phyloP scores from a whole-genome alignment of 2,888 invertebrate genomes.

The Agonopterix heracliana region DNA sequence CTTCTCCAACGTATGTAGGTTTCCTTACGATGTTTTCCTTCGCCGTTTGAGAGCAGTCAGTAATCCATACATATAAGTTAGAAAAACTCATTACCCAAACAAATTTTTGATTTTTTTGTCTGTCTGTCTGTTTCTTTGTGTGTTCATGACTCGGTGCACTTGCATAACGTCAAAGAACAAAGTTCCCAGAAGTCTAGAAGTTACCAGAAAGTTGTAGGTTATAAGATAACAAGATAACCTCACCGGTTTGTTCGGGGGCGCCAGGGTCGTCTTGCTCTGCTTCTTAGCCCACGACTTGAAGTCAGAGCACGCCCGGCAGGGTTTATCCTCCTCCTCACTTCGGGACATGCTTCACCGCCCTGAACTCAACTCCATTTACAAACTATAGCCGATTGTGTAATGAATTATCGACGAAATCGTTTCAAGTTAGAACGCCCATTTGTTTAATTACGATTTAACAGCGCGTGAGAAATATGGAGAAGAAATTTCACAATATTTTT shows the following conservation, averaged over 20 bases:
- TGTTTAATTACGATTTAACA: too few species aligned
- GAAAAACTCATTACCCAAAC: too few species aligned
- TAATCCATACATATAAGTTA: too few species aligned
- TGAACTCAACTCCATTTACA: conserved; percentile 4
- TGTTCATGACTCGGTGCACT: too few species aligned
- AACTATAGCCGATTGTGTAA: not conserved
- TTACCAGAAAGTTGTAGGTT: not conserved
- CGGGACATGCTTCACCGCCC: conserved; percentile 40
- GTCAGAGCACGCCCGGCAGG: conserved; percentile 83
- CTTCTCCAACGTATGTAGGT: too few species aligned
- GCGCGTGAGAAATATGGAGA: not conserved
- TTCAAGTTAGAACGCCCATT: too few species aligned
- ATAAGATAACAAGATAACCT: conserved; percentile 33
- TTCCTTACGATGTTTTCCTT: too few species aligned
- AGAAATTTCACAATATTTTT: conserved; percentile 10
- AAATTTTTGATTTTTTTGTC: too few species aligned
- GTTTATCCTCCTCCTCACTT: conserved; percentile 57
- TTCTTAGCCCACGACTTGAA: conserved; percentile 83
- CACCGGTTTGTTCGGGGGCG: conserved; percentile 36
- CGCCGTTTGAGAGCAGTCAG: too few species aligned
- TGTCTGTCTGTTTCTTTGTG: too few species aligned
- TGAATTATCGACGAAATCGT: not conserved
- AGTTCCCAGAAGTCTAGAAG: not conserved
- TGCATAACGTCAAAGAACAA: too few species aligned
- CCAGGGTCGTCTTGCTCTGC: conserved; percentile 57